Evolutionary conservation across 2,888 invertebrate species (phyloP).

Genomic region (Sesamia inferens): DNA sequence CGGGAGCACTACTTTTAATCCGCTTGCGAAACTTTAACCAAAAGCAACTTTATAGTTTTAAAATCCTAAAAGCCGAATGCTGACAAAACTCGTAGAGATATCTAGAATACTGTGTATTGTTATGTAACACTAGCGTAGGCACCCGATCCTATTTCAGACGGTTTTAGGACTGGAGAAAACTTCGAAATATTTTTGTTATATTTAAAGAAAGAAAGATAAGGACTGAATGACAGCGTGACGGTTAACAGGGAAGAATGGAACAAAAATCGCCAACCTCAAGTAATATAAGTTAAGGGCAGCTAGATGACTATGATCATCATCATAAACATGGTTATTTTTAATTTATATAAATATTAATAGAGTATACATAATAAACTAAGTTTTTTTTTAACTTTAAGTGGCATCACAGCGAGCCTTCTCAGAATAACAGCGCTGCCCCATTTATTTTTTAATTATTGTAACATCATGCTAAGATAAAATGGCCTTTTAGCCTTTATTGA

Average conservation of each 20-base stretch:
- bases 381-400: too few relatives aligned
- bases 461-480: too few relatives aligned
- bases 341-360: too few relatives aligned
- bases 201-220: neutral
- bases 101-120: constrained; percentile 19
- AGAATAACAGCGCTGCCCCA: too few relatives aligned
- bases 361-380: too few relatives aligned
- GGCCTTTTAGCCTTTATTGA: too few relatives aligned
- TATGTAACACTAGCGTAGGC: constrained; percentile 1
- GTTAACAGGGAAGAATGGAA: neutral
- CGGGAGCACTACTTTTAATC: constrained; percentile 78
- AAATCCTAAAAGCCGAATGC: constrained; percentile 75
- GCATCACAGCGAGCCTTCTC: too few relatives aligned
- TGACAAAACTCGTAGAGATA: constrained; percentile 54
- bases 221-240: neutral
- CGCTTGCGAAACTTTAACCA: constrained; percentile 74
- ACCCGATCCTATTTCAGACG: too few relatives aligned
- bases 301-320: neutral
- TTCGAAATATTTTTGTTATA: neutral
- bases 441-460: too few relatives aligned
- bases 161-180: neutral
- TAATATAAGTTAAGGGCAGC: neutral
- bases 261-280: neutral
- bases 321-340: too few relatives aligned
- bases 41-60: constrained; percentile 73